phyloP scores from a whole-genome alignment of 2,797 vertebrate genomes.

The Myotis vivesi region DNA sequence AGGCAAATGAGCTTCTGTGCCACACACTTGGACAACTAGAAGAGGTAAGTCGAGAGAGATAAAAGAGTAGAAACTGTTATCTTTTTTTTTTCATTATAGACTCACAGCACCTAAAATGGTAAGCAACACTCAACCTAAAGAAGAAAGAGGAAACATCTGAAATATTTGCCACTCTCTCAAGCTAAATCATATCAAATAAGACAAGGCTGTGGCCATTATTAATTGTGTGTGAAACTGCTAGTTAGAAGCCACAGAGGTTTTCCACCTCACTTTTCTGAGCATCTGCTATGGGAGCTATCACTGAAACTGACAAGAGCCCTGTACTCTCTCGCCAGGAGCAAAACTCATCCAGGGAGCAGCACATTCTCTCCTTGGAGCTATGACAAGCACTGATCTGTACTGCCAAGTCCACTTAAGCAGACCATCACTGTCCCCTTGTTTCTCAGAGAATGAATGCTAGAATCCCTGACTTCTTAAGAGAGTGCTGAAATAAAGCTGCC shows the following conservation, averaged over 20 bases:
- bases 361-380: constrained; percentile 41
- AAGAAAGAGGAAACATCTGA: neutral
- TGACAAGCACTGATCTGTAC: constrained; percentile 60
- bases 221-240: constrained; percentile 17
- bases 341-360: constrained; percentile 8
- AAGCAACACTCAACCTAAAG: constrained; percentile 3
- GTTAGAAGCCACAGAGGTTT: neutral
- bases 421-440: constrained; percentile 56
- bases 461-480: neutral
- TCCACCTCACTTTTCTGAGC: constrained; percentile 6
- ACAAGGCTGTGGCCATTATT: neutral
- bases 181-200: constrained; percentile 36
- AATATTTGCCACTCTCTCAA: neutral
- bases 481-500: neutral
- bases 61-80: neutral
- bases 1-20: neutral
- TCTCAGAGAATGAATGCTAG: constrained; percentile 23
- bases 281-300: constrained; percentile 3
- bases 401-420: constrained; percentile 47
- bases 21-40: neutral
- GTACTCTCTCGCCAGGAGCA: constrained; percentile 55
- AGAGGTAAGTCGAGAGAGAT: neutral
- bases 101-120: constrained; percentile 1
- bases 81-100: neutral
- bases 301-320: constrained; percentile 53